Evolutionary conservation across 2,888 invertebrate genomes (phyloP).

Genomic region (Parnassius orleans): DNA sequence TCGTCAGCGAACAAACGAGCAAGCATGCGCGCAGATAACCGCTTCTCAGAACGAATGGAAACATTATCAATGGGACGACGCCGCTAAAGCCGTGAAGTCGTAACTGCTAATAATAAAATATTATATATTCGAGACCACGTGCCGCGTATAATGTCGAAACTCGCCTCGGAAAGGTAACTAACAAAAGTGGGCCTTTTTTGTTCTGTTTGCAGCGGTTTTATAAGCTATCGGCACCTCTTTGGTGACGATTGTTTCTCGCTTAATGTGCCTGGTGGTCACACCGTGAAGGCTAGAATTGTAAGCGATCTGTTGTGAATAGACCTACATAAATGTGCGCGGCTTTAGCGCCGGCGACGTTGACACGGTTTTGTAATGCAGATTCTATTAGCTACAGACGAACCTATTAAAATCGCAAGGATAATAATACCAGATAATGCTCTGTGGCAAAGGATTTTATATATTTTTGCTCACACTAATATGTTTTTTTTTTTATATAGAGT

Average conservation of each 20-base stretch:
- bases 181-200: slow-evolving; percentile 70
- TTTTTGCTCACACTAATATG: no score
- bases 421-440: no score
- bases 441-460: no score
- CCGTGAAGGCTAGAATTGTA: slow-evolving; percentile 23
- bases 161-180: slow-evolving; percentile 59
- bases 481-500: no score
- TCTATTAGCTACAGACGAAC: no score
- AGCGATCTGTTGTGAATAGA: slow-evolving; percentile 15
- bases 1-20: slow-evolving; percentile 9
- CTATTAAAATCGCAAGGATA: no score
- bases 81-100: slow-evolving; percentile 74
- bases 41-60: slow-evolving; percentile 74
- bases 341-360: background rate
- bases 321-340: background rate
- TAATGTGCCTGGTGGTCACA: slow-evolving; percentile 31
- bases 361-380: background rate
- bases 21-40: slow-evolving; percentile 52
- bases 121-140: slow-evolving; percentile 79
- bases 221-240: slow-evolving; percentile 66
- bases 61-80: slow-evolving; percentile 69
- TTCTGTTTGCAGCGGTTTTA: slow-evolving; percentile 50
- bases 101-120: slow-evolving; percentile 75
- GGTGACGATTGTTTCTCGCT: slow-evolving; percentile 36
- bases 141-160: slow-evolving; percentile 73